phyloP scores from a whole-genome alignment of 1,140 invertebrate species.

The Aporrectodea caliginosa region DNA sequence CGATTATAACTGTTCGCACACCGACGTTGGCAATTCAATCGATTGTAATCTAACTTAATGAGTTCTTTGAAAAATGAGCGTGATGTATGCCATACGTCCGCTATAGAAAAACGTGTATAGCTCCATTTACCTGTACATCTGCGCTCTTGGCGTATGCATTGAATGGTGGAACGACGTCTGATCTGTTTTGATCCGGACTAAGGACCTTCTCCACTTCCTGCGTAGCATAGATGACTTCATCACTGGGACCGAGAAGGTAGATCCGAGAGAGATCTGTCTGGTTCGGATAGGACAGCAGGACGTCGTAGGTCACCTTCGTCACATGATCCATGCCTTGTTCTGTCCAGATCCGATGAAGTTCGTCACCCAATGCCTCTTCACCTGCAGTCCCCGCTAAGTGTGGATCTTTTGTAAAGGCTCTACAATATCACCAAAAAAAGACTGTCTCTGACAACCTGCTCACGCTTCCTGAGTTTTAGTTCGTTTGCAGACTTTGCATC shows the following conservation, averaged over 20 bases:
- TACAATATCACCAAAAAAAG: too few relatives aligned
- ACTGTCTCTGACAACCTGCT: too few relatives aligned
- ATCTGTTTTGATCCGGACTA: conserved; percentile 41
- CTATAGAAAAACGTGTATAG: too few relatives aligned
- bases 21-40: too few relatives aligned
- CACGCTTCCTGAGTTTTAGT: too few relatives aligned
- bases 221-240: conserved; percentile 22
- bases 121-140: conserved; percentile 19
- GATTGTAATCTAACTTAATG: too few relatives aligned
- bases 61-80: too few relatives aligned
- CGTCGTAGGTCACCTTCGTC: conserved; percentile 44
- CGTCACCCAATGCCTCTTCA: conserved; percentile 39
- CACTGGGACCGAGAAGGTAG: neutral
- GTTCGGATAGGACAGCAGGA: conserved; percentile 49
- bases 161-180: conserved; percentile 46
- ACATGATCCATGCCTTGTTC: conserved; percentile 40
- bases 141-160: conserved; percentile 41
- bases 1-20: too few relatives aligned
- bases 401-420: conserved; percentile 41
- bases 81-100: too few relatives aligned
- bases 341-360: conserved; percentile 41
- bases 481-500: too few relatives aligned
- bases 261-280: conserved; percentile 36
- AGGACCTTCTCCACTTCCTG: conserved; percentile 41
- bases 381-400: conserved; percentile 47